A percentile compares a stretch with the other conserved stretches of the same genome.
Conservation (phyloP, 2,888 invertebrate genomes). For the Embidobia sp. region DNA sequence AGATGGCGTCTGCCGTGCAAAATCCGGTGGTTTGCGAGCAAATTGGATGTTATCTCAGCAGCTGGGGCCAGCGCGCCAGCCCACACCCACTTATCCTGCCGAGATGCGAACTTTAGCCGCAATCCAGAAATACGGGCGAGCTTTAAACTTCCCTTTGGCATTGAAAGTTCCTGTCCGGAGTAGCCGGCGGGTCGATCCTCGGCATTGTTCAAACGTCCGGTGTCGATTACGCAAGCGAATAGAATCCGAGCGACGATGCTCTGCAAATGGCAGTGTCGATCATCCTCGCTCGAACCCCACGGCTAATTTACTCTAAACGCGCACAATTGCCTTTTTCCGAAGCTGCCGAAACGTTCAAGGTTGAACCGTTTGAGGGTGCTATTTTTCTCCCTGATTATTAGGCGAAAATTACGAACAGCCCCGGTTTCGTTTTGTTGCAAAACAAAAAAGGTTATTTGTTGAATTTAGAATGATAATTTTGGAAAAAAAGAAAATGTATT, state of each 20-base stretch:
- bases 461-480: too few relatives aligned
- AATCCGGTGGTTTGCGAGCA: conserved; percentile 74
- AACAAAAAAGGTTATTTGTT: too few relatives aligned
- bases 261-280: conserved; percentile 55
- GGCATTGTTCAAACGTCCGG: conserved; percentile 64
- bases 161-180: conserved; percentile 59
- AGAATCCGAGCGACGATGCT: conserved; percentile 34
- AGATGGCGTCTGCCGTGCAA: conserved; percentile 66
- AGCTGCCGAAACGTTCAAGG: not conserved
- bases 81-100: conserved; percentile 69
- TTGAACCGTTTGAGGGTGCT: too few relatives aligned
- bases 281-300: conserved; percentile 39
- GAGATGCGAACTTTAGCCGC: conserved; percentile 72
- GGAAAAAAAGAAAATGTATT: too few relatives aligned
- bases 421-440: too few relatives aligned
- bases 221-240: conserved; percentile 58
- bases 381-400: too few relatives aligned
- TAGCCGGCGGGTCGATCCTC: conserved; percentile 60
- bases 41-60: conserved; percentile 77
- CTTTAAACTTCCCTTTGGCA: conserved; percentile 64
- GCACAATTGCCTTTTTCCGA: conserved; percentile 10
- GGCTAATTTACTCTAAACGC: conserved; percentile 42
- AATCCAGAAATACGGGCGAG: conserved; percentile 65
- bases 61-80: conserved; percentile 74
- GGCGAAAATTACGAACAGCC: too few relatives aligned